phyloP scores from a whole-genome alignment of 2,888 invertebrate genomes.

The Caenorhabditis auriculariae region DNA sequence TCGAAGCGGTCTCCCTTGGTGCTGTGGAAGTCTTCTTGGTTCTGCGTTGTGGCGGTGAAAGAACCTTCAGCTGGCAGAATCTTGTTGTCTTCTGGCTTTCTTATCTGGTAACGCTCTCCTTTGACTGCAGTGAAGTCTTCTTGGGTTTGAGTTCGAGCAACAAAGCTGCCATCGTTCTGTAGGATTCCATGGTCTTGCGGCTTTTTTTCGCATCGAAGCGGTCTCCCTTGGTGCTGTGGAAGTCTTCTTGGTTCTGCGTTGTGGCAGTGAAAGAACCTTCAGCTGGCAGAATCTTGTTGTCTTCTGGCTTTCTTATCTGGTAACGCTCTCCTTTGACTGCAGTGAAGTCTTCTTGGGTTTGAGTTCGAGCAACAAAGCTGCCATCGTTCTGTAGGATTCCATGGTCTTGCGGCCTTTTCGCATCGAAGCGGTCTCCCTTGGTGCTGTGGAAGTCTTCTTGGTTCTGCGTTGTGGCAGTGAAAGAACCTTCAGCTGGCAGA shows the following conservation, averaged over 20 bases:
- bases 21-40: background rate
- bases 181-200: too few relatives aligned
- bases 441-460: constrained; percentile 6
- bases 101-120: constrained; percentile 27
- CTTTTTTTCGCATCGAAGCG: too few relatives aligned
- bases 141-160: too few relatives aligned
- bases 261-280: constrained; percentile 7
- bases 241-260: constrained; percentile 9
- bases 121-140: too few relatives aligned
- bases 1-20: constrained; percentile 30
- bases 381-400: constrained; percentile 20
- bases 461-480: constrained; percentile 8
- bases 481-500: constrained; percentile 10
- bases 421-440: constrained; percentile 17
- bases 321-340: constrained; percentile 8
- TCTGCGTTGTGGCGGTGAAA: constrained; percentile 13
- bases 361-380: constrained; percentile 8
- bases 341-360: background rate
- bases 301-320: constrained; percentile 5
- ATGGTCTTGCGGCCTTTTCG: constrained; percentile 15
- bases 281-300: constrained; percentile 10
- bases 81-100: constrained; percentile 15
- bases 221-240: too few relatives aligned
- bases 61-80: constrained; percentile 8
- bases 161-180: too few relatives aligned